Percentiles rank a stretch among this genome's conserved stretches.
phyloP scores from a whole-genome alignment of 2,797 vertebrate species.

The Sebastes miniatus region DNA sequence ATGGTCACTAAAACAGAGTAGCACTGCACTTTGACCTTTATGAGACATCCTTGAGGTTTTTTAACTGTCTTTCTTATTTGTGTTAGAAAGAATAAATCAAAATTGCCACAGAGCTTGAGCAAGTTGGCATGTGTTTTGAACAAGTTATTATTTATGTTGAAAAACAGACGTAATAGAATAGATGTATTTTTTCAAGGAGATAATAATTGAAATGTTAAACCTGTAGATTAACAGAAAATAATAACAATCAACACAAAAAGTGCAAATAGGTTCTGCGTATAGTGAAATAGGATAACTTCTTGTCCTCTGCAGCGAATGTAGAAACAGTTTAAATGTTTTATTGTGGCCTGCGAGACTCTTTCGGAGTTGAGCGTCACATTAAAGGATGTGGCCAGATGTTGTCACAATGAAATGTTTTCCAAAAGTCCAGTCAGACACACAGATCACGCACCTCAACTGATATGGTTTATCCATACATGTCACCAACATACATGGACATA shows the following conservation, averaged over 20 bases:
- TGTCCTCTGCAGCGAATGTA: slow-evolving; percentile 13
- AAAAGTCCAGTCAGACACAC: slow-evolving; percentile 12
- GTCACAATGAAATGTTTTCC: slow-evolving; percentile 27
- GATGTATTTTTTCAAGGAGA: not conserved
- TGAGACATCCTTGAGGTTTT: not conserved
- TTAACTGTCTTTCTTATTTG: not conserved
- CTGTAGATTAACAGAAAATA: not conserved
- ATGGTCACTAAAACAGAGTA: not conserved
- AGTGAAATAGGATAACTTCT: not conserved
- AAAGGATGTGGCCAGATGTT: not conserved
- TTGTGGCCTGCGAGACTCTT: slow-evolving; percentile 31
- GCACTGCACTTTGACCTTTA: not conserved
- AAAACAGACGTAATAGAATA: not conserved
- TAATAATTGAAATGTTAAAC: not conserved
- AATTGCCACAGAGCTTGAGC: accelerated
- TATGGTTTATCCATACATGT: slow-evolving; percentile 1
- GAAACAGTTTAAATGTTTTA: slow-evolving; percentile 19
- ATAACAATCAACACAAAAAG: not conserved
- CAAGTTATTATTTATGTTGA: not conserved
- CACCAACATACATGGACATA: slow-evolving; percentile 19
- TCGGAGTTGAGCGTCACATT: slow-evolving; percentile 16
- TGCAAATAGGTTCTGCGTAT: not conserved
- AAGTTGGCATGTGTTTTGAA: not conserved
- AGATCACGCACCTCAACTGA: slow-evolving; percentile 4
- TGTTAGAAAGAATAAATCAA: not conserved